Evolutionary conservation across 2,113 vertebrate species (phyloP), one percentile per base, ranked within the genome.

Genomic region (Steatornis caripensis): DNA sequence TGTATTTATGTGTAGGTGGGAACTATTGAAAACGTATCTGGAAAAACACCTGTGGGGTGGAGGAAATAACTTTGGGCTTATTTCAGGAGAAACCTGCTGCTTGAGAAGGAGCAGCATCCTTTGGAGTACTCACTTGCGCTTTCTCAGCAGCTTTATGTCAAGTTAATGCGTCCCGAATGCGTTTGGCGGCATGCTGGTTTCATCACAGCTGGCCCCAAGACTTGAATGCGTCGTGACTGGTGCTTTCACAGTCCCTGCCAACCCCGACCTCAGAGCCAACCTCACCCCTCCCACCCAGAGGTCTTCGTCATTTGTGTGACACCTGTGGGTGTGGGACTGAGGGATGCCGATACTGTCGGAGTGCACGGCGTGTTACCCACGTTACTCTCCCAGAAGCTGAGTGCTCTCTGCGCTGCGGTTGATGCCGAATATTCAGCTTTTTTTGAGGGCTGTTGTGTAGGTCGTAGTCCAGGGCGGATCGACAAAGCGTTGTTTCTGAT

Each of bases 351-450:
- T 26, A 0, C 5, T 43, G 14, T 12, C 55, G 37, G 53, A 68
- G 6, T 3, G 19, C 64, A 27, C 48, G n/a, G 13, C 0, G 0
- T 2, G 1, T 36, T 57, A 32, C 37, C 32, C 18, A 0, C 4
- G 0, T 49, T 61, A 36, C 32, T 65, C 8, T 19, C 39, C 49
- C 72, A 19, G 61, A 65, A 45, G 43, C n/a, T 18, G 37, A 69
- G 74, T 6, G 13, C 37, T 46, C 74, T 57, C 54, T 45, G 49
- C 43, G 2, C 69, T 23, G 34, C 48, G 57, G 32, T 14, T 39
- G 49, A 27, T 68, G 51, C 1, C 6, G 37, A 70, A 54, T 20
- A 51, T 3, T 58, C 55, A 34, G 19, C 39, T 46, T 43, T 53
- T 69, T 51, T 48, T 34, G 48, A 49, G 78, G 34, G 29, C 21